phyloP scores from a whole-genome alignment of 2,113 vertebrate genomes.

The Eleginops maclovinus region DNA sequence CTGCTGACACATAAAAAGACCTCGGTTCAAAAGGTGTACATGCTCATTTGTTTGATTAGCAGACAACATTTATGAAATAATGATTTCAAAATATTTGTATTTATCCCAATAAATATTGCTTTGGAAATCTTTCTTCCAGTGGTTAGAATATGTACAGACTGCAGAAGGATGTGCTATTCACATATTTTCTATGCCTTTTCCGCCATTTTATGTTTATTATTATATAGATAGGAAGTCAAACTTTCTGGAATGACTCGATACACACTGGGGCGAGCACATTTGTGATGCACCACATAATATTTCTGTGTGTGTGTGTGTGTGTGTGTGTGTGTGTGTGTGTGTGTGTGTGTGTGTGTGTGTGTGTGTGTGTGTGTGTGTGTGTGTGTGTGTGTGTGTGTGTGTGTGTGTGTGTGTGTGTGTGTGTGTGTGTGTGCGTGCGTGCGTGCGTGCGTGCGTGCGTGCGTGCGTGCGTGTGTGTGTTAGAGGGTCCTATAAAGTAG shows the following conservation, averaged over 20 bases:
- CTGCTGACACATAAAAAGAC: slow-evolving; percentile 38
- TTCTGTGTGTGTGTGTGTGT: slow-evolving; percentile 1
- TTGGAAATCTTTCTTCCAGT: slow-evolving; percentile 36
- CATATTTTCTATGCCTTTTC: slow-evolving; percentile 23
- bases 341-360: slow-evolving; percentile 18
- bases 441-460: neutral
- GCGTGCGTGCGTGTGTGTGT: neutral
- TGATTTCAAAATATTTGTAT: neutral
- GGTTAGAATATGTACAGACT: slow-evolving; percentile 38
- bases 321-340: slow-evolving; percentile 10
- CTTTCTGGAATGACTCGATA: slow-evolving; percentile 54
- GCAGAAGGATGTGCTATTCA: slow-evolving; percentile 26
- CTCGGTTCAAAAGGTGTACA: neutral
- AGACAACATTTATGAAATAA: neutral
- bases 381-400: neutral
- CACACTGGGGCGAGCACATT: slow-evolving; percentile 47
- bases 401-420: too few species aligned
- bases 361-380: slow-evolving; percentile 6
- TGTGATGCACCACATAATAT: slow-evolving; percentile 14
- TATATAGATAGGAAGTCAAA: slow-evolving; percentile 53
- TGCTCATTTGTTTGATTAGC: slow-evolving; percentile 15
- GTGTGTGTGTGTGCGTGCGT: too few species aligned
- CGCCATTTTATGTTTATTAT: slow-evolving; percentile 51
- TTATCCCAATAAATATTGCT: neutral
- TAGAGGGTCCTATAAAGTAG: slow-evolving; percentile 28